Base-by-base conservation (phyloP, 2,797 vertebrate genomes). In the Cottoperca gobio region DNA sequence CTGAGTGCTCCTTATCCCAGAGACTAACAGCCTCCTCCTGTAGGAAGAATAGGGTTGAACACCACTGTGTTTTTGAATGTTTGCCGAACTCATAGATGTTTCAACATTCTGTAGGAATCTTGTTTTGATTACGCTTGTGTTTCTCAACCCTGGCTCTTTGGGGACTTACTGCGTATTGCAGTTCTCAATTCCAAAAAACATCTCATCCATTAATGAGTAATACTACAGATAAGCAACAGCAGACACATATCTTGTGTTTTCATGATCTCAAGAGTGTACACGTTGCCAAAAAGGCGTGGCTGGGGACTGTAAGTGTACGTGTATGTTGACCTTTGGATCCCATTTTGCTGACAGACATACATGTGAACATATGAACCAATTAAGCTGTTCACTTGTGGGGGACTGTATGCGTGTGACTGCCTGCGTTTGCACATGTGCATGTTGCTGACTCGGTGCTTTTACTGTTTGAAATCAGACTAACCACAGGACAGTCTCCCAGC, bases 401-500 rank as follows among this genome's bases (percentile, higher is more conserved):
- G 49, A 52, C 19, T 37, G 40, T 48, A 11, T 24, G 62, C 35
- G 40, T 42, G 17, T 33, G 6, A 16, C 17, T 23, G 28, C 50
- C 13, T 66, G 43, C 21, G 19, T 16, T n/a, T 52, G 76, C 28
- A 35, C 4, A 11, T 19, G 48, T 31, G 7, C 45, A 53, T 70
- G 70, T 16, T 73, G 71, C 28, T 82, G 81, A 76, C 45, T 73
- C 2, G 2, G 21, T 48, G 69, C 23, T 61, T 84, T 70, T 33
- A 60, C 57, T 45, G 48, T 74, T 54, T 63, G 21, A 31, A 17
- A 54, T 67, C 49, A 52, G 31, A 83, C 96, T 88, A 46, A 98
- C 97, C 95, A 97, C 86, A 5, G 97, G 97, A 67, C 91, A 94
- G 85, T 97, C 96, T 46, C 97, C 96, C 0, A 97, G 96, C 19